Conservation (phyloP, 1,140 invertebrate species). For the Potamilus streckersoni region DNA sequence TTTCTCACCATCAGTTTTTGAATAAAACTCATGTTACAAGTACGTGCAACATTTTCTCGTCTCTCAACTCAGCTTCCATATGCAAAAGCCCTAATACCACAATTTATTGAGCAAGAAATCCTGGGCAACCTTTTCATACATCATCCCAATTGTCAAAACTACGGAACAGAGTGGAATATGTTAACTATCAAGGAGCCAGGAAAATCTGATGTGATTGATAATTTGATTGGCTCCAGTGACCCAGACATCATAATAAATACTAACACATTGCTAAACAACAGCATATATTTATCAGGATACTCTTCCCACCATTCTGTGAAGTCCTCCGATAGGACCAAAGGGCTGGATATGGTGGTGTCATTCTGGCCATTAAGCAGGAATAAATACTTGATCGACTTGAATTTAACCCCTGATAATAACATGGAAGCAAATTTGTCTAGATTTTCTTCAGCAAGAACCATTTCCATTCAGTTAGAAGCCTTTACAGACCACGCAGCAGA, state of each 20-base stretch:
- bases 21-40: constrained; percentile 2
- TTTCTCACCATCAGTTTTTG: constrained; percentile 16
- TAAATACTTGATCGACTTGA: too few species aligned
- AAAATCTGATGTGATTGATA: constrained; percentile 13
- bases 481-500: not conserved
- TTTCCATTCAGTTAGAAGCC: not conserved
- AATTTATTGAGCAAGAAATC: not conserved
- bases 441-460: not conserved
- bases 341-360: constrained; percentile 21
- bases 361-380: not conserved
- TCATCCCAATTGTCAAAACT: constrained; percentile 4
- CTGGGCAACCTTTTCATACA: not conserved
- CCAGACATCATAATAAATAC: constrained; percentile 5
- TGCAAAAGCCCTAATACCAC: not conserved
- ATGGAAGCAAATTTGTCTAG: constrained; percentile 1
- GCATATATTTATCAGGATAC: constrained; percentile 6
- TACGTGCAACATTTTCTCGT: not conserved
- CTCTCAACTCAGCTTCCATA: not conserved
- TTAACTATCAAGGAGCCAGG: constrained; percentile 15
- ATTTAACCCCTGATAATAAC: not conserved
- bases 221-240: constrained; percentile 13
- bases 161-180: not conserved
- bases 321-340: constrained; percentile 4
- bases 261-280: constrained; percentile 8
- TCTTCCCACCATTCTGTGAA: not conserved